Percentiles rank a stretch among this genome's conserved stretches.
phyloP scores from a whole-genome alignment of 35 echinoderm and acorn worm species.

The Chiridota heheva region DNA sequence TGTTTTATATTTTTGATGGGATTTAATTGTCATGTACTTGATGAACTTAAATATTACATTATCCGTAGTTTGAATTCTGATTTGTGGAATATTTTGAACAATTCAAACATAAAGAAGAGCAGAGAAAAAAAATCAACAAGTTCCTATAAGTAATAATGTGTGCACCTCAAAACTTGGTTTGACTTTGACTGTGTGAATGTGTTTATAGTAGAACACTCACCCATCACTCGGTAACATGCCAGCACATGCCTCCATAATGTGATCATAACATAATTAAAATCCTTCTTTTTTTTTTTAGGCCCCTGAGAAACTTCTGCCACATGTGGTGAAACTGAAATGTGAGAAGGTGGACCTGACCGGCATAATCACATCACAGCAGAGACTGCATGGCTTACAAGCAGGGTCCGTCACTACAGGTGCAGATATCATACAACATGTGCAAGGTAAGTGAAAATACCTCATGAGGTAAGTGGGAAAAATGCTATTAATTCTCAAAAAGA shows the following conservation, averaged over 20 bases:
- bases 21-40: no score
- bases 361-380: constrained; percentile 25
- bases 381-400: constrained; percentile 17
- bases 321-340: constrained; percentile 51
- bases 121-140: background rate
- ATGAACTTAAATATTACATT: no score
- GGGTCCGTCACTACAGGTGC: constrained; percentile 1
- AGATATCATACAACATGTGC: constrained; percentile 46
- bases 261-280: background rate
- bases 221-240: background rate
- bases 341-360: constrained; percentile 50
- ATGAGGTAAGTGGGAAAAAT: background rate
- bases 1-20: no score
- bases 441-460: constrained; percentile 26
- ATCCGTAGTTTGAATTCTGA: no score
- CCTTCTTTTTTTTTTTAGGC: constrained; percentile 32
- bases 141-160: background rate
- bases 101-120: background rate
- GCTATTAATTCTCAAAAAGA: no score
- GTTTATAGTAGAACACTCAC: background rate
- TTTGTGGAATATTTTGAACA: no score
- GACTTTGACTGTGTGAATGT: background rate
- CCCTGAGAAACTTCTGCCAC: constrained; percentile 51
- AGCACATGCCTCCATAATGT: background rate
- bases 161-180: background rate